Base-by-base conservation (phyloP, 37 sponge, comb jelly and placozoan species). In the Petrosia ficiformis region DNA sequence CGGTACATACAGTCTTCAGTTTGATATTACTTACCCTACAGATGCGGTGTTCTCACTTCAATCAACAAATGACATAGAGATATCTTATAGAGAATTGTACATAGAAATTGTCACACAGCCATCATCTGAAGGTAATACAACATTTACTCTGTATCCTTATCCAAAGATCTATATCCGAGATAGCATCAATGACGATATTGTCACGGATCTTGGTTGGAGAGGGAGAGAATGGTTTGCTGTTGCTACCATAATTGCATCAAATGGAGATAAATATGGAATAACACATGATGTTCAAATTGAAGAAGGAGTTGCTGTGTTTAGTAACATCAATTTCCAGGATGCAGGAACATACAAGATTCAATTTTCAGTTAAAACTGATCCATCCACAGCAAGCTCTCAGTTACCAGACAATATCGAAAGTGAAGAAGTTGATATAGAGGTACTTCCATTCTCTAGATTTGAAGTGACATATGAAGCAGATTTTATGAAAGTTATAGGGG, bases 131-230 rank as follows among this genome's bases (percentile, higher is more conserved):
- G 87, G 73, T 1, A 88, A 80, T 57, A 83, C 78, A 5, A 67
- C 82, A 24, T 68, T 80, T 44, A 16, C 48, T 1, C 79, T 92
- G 14, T 74, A 37, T 21, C 85, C 85, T 2, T 63, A 75, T 48
- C 81, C 82, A 19, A 42, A 32, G 24, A 77, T 92, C 2, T 37
- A 72, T 32, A 66, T 92, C 14, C 14, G 79, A 22, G 89, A 92
- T 65, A 30, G 41, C 24, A 28, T 16, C 0, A 79, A 21, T 21
- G 59, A 64, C 5, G 56, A 32, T 4, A 42, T 73, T 1, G 70
- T 88, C 25, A 58, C n/a, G 26, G 88, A 92, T 22, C 78, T 73
- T 30, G 73, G 54, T 4, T 88, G 89, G 93, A 80, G 85, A 29
- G 89, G 85, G 60, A 76, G 72, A 37, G 61, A 44, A 1, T 92